Evolutionary conservation across 2,113 vertebrate genomes (phyloP).

Genomic region (Leuciscus idus): DNA sequence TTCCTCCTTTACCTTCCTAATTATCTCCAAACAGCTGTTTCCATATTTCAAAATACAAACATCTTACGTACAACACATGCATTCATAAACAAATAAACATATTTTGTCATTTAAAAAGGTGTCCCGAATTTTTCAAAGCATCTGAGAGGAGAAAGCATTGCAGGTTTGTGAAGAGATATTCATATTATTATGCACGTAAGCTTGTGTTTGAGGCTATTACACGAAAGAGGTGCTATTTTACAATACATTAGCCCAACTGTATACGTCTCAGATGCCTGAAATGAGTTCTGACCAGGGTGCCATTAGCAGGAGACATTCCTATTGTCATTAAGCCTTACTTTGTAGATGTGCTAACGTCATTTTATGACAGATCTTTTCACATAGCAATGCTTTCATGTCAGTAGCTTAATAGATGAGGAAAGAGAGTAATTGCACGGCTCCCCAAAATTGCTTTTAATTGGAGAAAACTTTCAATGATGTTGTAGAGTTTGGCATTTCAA

Average conservation of each 20-base stretch:
- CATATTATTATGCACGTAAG: background rate
- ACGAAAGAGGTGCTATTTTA: background rate
- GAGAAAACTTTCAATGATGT: background rate
- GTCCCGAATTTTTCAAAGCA: background rate
- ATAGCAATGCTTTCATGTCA: slow-evolving; percentile 19
- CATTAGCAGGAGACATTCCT: slow-evolving; percentile 4
- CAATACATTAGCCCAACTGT: slow-evolving; percentile 8
- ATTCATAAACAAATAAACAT: background rate
- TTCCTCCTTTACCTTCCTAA: slow-evolving; percentile 51
- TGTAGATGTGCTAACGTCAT: background rate
- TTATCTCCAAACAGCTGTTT: slow-evolving; percentile 56
- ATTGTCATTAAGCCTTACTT: background rate
- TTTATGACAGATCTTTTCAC: slow-evolving; percentile 32
- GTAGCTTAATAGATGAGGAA: background rate
- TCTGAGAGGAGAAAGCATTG: background rate
- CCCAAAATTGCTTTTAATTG: background rate
- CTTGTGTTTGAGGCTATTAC: slow-evolving; percentile 13
- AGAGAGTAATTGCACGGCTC: background rate
- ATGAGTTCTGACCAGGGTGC: slow-evolving; percentile 23
- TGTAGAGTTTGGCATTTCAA: background rate
- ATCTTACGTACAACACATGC: background rate
- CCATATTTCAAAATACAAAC: slow-evolving; percentile 23
- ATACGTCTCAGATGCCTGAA: slow-evolving; percentile 7
- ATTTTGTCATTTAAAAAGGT: background rate
- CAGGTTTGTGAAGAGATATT: slow-evolving; percentile 12